A percentile compares a stretch with the other conserved stretches of the same genome.
Evolutionary conservation across 1,140 invertebrate species (phyloP).

Genomic region (Trichoplusia ni): DNA sequence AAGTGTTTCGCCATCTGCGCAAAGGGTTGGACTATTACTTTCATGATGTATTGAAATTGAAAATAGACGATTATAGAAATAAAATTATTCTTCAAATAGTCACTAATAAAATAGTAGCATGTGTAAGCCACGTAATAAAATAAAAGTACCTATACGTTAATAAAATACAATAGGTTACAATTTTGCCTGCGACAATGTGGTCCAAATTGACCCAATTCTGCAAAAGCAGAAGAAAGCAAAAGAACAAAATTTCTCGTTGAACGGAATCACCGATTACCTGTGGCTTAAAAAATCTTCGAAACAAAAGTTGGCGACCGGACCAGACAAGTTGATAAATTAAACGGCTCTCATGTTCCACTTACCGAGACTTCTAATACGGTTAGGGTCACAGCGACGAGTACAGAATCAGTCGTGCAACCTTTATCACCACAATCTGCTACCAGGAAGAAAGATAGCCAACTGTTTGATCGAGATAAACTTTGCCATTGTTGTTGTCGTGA

Average conservation of each 20-base stretch:
- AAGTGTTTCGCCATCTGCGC: no score
- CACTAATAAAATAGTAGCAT: no score
- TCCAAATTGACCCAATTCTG: no score
- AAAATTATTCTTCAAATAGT: no score
- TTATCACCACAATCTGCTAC: constrained; percentile 56
- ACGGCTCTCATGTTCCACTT: constrained; percentile 43
- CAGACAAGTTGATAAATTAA: constrained; percentile 33
- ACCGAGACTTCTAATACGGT: constrained; percentile 39
- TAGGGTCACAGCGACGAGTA: constrained; percentile 40
- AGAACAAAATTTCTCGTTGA: neutral
- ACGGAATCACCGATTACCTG: neutral
- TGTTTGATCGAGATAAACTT: constrained; percentile 58
- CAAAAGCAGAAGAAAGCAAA: neutral
- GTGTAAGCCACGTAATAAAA: no score
- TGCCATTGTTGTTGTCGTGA: constrained; percentile 39
- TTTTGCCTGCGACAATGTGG: no score
- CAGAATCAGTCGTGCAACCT: constrained; percentile 60
- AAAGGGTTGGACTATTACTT: no score
- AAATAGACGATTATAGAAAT: no score
- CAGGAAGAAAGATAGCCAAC: constrained; percentile 46
- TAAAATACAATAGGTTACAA: no score
- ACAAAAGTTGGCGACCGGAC: neutral
- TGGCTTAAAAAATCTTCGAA: constrained; percentile 3
- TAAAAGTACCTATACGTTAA: no score
- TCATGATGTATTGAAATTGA: no score